phyloP scores from a whole-genome alignment of 2,888 invertebrate species.

The Agrochola lychnidis region DNA sequence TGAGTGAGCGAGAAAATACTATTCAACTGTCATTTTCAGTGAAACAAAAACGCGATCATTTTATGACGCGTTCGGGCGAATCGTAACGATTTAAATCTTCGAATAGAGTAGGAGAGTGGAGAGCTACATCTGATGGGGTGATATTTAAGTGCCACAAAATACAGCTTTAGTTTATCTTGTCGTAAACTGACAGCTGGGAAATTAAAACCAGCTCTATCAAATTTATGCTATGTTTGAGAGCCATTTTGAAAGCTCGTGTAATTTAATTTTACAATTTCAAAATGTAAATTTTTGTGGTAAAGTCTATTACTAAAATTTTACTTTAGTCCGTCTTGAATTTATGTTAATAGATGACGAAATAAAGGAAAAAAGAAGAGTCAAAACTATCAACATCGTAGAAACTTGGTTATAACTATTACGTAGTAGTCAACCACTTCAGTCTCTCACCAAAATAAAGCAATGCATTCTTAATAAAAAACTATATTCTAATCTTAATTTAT shows the following conservation, averaged over 20 bases:
- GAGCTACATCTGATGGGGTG: neutral
- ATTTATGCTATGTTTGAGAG: neutral
- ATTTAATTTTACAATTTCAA: neutral
- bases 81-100: neutral
- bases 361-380: neutral
- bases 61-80: neutral
- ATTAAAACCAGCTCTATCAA: neutral
- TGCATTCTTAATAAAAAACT: constrained; percentile 17
- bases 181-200: neutral
- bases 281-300: neutral
- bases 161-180: neutral
- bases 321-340: neutral
- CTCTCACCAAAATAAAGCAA: constrained; percentile 13
- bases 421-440: neutral
- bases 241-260: neutral
- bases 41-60: neutral
- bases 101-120: neutral
- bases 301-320: neutral
- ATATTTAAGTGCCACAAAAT: neutral
- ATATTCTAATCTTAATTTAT: constrained; percentile 25
- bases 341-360: neutral
- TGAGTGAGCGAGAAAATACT: neutral
- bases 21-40: neutral
- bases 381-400: neutral
- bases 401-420: neutral